Percentiles rank a stretch among this genome's conserved stretches.
phyloP scores from a whole-genome alignment of 2,797 vertebrate species.

The Phylloscopus collybita region DNA sequence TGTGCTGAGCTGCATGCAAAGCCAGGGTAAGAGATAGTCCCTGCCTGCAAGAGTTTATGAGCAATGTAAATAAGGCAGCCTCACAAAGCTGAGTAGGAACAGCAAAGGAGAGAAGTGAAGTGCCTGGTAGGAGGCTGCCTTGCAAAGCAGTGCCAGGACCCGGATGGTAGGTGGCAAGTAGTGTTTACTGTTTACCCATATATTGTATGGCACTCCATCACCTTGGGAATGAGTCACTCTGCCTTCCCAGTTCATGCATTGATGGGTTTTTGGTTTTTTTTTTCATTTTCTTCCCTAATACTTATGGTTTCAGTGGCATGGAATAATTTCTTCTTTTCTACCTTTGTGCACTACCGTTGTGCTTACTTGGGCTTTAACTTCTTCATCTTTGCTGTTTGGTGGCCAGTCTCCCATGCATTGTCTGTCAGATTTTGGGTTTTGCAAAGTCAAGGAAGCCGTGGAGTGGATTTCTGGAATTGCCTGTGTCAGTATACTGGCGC shows the following conservation, averaged over 20 bases:
- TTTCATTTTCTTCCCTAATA: background rate
- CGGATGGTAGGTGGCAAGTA: background rate
- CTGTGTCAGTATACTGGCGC: background rate
- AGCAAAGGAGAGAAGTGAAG: background rate
- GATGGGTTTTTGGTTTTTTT: background rate
- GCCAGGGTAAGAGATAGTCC: background rate
- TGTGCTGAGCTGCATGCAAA: conserved; percentile 37
- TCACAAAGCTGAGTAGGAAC: background rate
- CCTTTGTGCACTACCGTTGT: background rate
- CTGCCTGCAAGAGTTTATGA: conserved; percentile 19
- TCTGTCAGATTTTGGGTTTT: background rate
- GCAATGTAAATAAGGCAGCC: conserved; percentile 27
- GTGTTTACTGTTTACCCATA: background rate
- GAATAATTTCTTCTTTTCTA: background rate
- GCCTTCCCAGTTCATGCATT: background rate
- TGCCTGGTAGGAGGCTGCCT: background rate
- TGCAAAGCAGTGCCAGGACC: background rate
- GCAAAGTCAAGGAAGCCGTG: background rate
- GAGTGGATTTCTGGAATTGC: background rate
- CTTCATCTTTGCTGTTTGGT: background rate
- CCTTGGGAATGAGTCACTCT: background rate
- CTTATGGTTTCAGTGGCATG: background rate
- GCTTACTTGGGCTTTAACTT: background rate
- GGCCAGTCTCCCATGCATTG: background rate
- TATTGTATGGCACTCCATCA: background rate